Percentiles rank a stretch among this genome's conserved stretches.
These are phyloP conservation scores for Odontomyia ornata DNA, from an alignment of 2,888 invertebrate species.

Conservation along the genomic window DNA sequence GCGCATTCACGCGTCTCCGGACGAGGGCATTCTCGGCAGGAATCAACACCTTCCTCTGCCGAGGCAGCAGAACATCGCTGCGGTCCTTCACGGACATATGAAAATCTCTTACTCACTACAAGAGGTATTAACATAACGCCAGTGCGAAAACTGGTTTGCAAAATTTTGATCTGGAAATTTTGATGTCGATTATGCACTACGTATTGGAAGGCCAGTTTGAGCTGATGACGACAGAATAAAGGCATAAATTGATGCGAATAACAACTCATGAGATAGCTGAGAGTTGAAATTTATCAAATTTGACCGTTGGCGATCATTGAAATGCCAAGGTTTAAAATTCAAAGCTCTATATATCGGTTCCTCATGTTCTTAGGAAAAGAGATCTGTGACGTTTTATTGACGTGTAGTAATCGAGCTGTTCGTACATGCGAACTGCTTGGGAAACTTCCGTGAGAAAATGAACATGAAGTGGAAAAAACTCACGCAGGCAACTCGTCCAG, in stretches of 20 bases:
- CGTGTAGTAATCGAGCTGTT: too few species aligned
- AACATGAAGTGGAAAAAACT: too few species aligned
- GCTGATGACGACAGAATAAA: background rate
- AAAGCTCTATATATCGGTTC: constrained; percentile 34
- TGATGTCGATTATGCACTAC: background rate
- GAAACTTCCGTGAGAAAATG: too few species aligned
- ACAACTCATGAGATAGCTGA: background rate
- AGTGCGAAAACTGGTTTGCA: background rate
- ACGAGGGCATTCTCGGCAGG: too few species aligned
- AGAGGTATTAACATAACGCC: background rate
- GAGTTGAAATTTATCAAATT: too few species aligned
- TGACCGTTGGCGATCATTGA: background rate
- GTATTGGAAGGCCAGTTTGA: background rate
- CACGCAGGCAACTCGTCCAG: too few species aligned
- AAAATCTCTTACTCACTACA: too few species aligned
- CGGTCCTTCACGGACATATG: too few species aligned
- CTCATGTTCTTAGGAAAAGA: background rate
- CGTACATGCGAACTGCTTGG: too few species aligned
- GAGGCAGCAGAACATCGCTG: too few species aligned
- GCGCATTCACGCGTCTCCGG: too few species aligned
- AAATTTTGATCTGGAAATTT: background rate
- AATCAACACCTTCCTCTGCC: too few species aligned
- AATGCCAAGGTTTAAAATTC: constrained; percentile 15
- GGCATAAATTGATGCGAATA: background rate
- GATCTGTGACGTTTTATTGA: constrained; percentile 15